Evolutionary conservation across 2,113 vertebrate genomes (phyloP).

Genomic region (Psittacara wagleri): DNA sequence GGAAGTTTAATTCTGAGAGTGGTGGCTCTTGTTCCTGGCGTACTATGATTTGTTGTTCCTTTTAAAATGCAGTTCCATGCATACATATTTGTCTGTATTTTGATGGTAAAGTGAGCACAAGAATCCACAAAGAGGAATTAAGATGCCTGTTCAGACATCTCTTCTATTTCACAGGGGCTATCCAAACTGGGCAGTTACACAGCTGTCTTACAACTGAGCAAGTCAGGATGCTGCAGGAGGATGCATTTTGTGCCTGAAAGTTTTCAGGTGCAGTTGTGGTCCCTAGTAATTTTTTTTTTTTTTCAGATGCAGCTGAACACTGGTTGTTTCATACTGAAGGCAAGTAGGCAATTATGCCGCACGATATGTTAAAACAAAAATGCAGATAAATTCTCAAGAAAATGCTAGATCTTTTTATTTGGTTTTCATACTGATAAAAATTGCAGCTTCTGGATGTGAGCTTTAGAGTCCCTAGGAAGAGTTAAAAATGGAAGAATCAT

Average conservation of each 20-base stretch:
- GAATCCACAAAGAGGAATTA: background rate
- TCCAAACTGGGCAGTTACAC: background rate
- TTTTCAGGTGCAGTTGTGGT: background rate
- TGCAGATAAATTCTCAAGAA: background rate
- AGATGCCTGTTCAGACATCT: background rate
- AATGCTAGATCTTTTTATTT: background rate
- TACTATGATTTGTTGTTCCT: background rate
- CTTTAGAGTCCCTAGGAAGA: background rate
- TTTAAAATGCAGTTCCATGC: background rate
- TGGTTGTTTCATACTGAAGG: background rate
- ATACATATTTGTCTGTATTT: background rate
- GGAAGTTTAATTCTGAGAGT: background rate
- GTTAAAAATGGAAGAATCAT: background rate
- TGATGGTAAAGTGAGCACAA: background rate
- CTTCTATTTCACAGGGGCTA: background rate
- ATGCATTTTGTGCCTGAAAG: background rate
- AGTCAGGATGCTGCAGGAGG: background rate
- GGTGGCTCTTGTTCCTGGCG: background rate
- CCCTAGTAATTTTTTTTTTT: too few relatives aligned
- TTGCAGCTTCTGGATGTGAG: background rate
- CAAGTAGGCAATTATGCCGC: background rate
- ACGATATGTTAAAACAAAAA: background rate
- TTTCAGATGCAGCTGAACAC: background rate
- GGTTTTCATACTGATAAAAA: background rate
- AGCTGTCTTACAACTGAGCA: background rate